Base-by-base conservation (phyloP, 2,113 vertebrate species). In the Himantopus leucocephalus region DNA sequence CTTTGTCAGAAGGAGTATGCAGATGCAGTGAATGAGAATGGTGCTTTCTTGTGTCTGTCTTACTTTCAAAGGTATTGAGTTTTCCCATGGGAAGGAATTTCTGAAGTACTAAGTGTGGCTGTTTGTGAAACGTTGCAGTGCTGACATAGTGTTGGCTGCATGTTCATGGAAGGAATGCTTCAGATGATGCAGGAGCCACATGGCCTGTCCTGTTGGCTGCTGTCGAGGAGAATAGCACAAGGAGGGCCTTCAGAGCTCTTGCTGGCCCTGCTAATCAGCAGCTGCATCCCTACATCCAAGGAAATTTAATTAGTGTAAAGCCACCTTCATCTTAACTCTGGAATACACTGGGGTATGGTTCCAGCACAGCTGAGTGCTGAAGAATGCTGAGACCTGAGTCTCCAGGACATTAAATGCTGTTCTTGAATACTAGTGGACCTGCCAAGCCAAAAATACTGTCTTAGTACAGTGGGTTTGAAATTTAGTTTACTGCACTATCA, bases 201-300 rank as follows among this genome's bases (percentile, higher is more conserved):
- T 12, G 7, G 23, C 5, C 20, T 63, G 32, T 71, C 20, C 16
- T 63, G 18, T 30, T 58, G 32, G 32, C 23, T 70, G 55, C 27
- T 1, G 0, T 29, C 1, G 0, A 75, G n/a, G 8, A 63, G 17
- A 76, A 80, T 0, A 59, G n/a, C 37, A 59, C 26, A 59, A 45
- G 30, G 10, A 39, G 37, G 26, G 22, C 11, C 9, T 71, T 77
- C 43, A 82, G 45, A 59, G 17, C 34, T 50, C 22, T 37, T 64
- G 19, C 21, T 77, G 55, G 20, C 12, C 35, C 60, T 58, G 32
- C 6, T 18, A 23, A 37, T 59, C 21, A 43, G 43, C 41, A 43
- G 37, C 6, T 5, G 5, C 18, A 37, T 43, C 17, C 29, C 20
- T 50, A 11, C 8, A n/a, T 43, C 20, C 35, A 78, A 67, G 12